These are phyloP conservation scores for Drosophila meridionalis DNA, from an alignment of 2,888 invertebrate species.

Conservation along the genomic window DNA sequence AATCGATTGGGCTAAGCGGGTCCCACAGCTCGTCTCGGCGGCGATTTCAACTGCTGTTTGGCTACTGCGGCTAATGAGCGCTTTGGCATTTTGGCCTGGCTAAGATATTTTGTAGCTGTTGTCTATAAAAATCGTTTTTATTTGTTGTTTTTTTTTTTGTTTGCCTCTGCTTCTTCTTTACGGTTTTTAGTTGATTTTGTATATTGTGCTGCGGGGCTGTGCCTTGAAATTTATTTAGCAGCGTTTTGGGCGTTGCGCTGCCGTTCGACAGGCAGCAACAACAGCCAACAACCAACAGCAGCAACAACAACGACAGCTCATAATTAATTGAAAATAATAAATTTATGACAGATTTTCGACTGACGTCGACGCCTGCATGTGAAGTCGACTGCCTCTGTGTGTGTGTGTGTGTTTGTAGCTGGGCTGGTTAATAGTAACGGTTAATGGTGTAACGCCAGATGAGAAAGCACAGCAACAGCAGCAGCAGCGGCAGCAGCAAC, in stretches of 20 bases:
- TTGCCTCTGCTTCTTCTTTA: background rate
- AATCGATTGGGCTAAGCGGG: slow-evolving; percentile 37
- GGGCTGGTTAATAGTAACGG: slow-evolving; percentile 71
- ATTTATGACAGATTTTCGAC: slow-evolving; percentile 77
- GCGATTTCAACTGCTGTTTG: background rate
- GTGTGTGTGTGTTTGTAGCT: slow-evolving; percentile 22
- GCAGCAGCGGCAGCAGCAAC: slow-evolving; percentile 19
- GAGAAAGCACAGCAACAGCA: slow-evolving; percentile 16
- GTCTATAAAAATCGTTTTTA: slow-evolving; percentile 56
- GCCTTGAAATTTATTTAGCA: slow-evolving; percentile 68
- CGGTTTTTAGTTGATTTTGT: slow-evolving; percentile 13
- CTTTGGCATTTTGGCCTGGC: slow-evolving; percentile 75
- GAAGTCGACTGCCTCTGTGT: slow-evolving; percentile 15
- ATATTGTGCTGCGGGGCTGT: slow-evolving; percentile 19
- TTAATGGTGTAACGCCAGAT: slow-evolving; percentile 71
- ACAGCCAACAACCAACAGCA: slow-evolving; percentile 3
- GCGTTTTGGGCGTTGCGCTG: slow-evolving; percentile 70
- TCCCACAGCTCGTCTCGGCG: slow-evolving; percentile 44
- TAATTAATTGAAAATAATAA: slow-evolving; percentile 80
- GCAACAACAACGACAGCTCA: slow-evolving; percentile 40
- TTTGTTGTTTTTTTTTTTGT: slow-evolving; percentile 20
- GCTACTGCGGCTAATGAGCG: slow-evolving; percentile 66
- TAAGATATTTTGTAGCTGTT: slow-evolving; percentile 47
- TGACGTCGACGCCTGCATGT: slow-evolving; percentile 53
- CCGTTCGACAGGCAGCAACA: slow-evolving; percentile 52